Evolutionary conservation across 2,888 invertebrate genomes (phyloP).

Genomic region (Dicycla oo): DNA sequence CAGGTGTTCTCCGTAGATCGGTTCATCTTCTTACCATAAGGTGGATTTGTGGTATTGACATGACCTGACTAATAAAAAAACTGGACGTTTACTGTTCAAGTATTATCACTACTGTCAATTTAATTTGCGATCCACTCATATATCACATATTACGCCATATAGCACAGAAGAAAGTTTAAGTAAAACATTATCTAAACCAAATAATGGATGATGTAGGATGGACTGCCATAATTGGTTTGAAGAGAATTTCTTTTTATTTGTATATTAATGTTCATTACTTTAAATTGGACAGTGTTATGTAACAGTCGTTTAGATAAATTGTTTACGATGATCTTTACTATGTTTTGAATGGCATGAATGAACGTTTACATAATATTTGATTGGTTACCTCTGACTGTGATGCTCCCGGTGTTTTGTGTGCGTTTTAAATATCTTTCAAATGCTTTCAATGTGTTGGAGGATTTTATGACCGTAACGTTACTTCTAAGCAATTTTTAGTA

Average conservation of each 20-base stretch:
- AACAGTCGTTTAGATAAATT: slow-evolving; percentile 44
- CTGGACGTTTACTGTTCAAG: neutral
- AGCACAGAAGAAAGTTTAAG: slow-evolving; percentile 41
- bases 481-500: neutral
- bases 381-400: slow-evolving; percentile 26
- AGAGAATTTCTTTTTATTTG: slow-evolving; percentile 29
- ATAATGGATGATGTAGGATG: slow-evolving; percentile 20
- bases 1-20: neutral
- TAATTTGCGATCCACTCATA: slow-evolving; percentile 40
- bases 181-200: slow-evolving; percentile 15
- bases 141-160: slow-evolving; percentile 25
- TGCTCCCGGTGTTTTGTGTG: slow-evolving; percentile 41
- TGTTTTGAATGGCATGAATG: slow-evolving; percentile 34
- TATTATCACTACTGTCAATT: slow-evolving; percentile 22
- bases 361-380: slow-evolving; percentile 55
- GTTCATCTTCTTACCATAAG: too few relatives aligned
- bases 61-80: too few relatives aligned
- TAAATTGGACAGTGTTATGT: slow-evolving; percentile 45
- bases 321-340: slow-evolving; percentile 38
- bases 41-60: too few relatives aligned
- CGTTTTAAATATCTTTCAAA: slow-evolving; percentile 16
- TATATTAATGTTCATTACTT: slow-evolving; percentile 29
- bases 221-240: slow-evolving; percentile 10
- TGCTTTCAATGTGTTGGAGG: slow-evolving; percentile 6
- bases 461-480: neutral